Evolutionary conservation across 2,797 vertebrate genomes (phyloP).

Genomic region (Aplochiton taeniatus): DNA sequence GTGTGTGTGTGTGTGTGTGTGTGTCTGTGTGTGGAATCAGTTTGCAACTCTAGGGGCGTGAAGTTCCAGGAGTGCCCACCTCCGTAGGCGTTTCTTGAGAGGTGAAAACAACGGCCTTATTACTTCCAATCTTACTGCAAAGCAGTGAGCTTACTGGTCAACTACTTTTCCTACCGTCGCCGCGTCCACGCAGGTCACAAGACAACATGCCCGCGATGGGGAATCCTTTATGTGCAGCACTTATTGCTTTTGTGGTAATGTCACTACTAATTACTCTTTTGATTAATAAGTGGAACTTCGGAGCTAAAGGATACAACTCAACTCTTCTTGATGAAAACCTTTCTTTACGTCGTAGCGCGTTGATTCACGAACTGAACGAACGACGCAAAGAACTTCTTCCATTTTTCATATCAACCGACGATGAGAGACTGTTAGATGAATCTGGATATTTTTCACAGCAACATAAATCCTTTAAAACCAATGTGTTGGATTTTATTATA

Average conservation of each 20-base stretch:
- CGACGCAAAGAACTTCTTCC: conserved; percentile 73
- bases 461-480: conserved; percentile 4
- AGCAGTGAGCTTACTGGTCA: conserved; percentile 12
- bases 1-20: neutral
- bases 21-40: neutral
- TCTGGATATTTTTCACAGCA: conserved; percentile 15
- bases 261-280: conserved; percentile 70
- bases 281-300: conserved; percentile 73
- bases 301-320: conserved; percentile 40
- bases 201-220: conserved; percentile 63
- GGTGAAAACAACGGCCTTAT: conserved; percentile 58
- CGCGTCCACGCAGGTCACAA: conserved; percentile 17
- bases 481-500: conserved; percentile 41
- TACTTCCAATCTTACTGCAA: conserved; percentile 11
- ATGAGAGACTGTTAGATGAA: conserved; percentile 3
- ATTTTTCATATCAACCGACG: conserved; percentile 51
- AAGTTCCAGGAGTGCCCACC: conserved; percentile 72
- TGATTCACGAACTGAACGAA: conserved; percentile 67
- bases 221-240: conserved; percentile 67
- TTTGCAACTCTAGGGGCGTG: conserved; percentile 49
- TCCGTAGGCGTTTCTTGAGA: conserved; percentile 69
- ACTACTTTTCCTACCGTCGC: conserved; percentile 14
- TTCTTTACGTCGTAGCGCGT: conserved; percentile 49
- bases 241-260: conserved; percentile 72
- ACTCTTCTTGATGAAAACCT: conserved; percentile 47